Conservation (phyloP, 2,797 vertebrate genomes). For the Pelobates cultripes region DNA sequence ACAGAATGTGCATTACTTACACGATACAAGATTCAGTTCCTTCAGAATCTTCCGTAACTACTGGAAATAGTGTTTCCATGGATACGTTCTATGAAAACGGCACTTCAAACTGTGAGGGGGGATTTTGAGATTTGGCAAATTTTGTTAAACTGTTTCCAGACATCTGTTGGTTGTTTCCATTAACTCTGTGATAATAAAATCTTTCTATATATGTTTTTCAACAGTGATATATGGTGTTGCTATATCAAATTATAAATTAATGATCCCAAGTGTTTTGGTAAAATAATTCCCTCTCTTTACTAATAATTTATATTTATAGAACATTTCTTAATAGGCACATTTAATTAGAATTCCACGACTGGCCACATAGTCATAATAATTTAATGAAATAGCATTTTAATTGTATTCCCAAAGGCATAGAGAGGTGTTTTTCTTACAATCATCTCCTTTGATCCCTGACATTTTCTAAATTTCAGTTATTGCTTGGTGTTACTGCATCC, state of each 20-base stretch:
- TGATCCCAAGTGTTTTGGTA: not conserved
- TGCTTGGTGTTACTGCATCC: no score
- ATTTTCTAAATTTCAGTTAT: no score
- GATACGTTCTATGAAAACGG: not conserved
- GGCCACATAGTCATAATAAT: no score
- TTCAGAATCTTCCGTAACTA: not conserved
- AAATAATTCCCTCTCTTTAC: not conserved
- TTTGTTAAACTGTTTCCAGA: not conserved
- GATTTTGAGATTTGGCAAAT: slow-evolving; percentile 4
- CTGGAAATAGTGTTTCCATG: slow-evolving; percentile 17
- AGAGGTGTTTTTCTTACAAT: no score
- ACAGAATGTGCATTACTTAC: no score
- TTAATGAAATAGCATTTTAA: no score
- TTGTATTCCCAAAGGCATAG: no score
- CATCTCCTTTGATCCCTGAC: no score
- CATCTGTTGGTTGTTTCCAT: slow-evolving; percentile 1
- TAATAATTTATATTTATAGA: not conserved
- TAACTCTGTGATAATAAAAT: not conserved
- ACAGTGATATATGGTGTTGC: not conserved
- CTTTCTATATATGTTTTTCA: not conserved
- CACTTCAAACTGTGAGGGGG: not conserved
- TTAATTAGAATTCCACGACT: no score
- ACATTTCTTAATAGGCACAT: no score
- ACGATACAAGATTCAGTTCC: not conserved
- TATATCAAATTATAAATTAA: not conserved